Evolutionary conservation across 2,797 vertebrate genomes (phyloP), one percentile per base, ranked within the genome.

Genomic region (Halcyon chelicuti): DNA sequence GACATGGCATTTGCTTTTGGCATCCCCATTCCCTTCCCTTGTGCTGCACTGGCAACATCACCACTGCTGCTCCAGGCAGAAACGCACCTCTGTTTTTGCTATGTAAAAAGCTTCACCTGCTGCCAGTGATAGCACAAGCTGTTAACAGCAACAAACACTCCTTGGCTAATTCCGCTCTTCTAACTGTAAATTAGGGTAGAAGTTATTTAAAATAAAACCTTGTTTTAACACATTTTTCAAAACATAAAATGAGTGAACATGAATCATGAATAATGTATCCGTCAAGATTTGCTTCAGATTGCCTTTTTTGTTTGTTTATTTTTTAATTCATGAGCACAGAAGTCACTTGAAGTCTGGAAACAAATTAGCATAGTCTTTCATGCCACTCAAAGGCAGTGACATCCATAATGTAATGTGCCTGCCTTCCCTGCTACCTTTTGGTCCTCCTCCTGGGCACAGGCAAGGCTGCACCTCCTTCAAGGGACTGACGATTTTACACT

Each of bases 401-500:
- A 93, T 93, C 65, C 61, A 73, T 86, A 77, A 91, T 40, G 35
- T n/a, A 72, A 86, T 33, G 54, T 44, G 63, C 85, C 22, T 63
- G 87, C 63, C 63, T 76, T 96, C 65, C 72, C 85, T 5, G 1
- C 66, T 89, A 74, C 89, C 78, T 93, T 93, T 93, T 15, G 61
- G 96, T 97, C 97, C 96, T 97, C 97, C 95, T 98, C 94, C 95
- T 40, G 71, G 97, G 95, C 95, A 98, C 9, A 33, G 89, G 91
- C 29, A 96, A 82, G 96, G 97, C 98, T 97, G 95, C 60, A 77
- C 96, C 90, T 98, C 95, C 97, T 98, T 97, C 96, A 96, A 96
- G 96, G 93, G 82, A 84, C 96, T 98, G 98, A 97, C 98, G 97
- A 97, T 97, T 98, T 98, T 98, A 98, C 98, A 98, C 97, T 90